Conservation (phyloP, 1,140 invertebrate genomes). For the Diplogasteroides magnus region DNA sequence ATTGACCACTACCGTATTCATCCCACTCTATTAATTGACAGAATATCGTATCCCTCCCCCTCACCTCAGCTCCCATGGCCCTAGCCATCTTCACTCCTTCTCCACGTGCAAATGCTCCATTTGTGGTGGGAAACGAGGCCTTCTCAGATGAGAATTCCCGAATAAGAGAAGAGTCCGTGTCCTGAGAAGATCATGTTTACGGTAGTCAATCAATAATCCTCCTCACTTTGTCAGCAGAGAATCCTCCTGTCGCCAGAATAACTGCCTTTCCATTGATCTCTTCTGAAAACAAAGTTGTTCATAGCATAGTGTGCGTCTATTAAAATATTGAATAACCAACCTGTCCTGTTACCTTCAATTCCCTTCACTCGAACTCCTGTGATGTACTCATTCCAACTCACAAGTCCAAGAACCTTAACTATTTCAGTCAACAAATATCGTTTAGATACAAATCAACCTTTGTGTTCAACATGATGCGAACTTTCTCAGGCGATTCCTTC, state of each 20-base stretch:
- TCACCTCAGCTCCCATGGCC: conserved; percentile 28
- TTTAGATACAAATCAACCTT: neutral
- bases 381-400: conserved; percentile 52
- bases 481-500: conserved; percentile 34
- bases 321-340: too few relatives aligned
- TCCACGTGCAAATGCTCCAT: conserved; percentile 56
- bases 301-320: too few relatives aligned
- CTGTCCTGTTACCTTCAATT: conserved; percentile 27
- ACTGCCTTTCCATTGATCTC: conserved; percentile 46
- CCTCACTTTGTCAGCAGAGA: conserved; percentile 28
- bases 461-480: neutral
- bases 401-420: conserved; percentile 39
- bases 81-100: conserved; percentile 56
- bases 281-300: neutral
- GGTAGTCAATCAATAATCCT: conserved; percentile 23
- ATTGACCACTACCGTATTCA: neutral
- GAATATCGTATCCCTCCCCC: neutral
- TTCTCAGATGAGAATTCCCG: conserved; percentile 46
- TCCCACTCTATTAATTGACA: neutral
- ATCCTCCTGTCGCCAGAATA: conserved; percentile 53
- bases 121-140: conserved; percentile 52
- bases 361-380: conserved; percentile 39
- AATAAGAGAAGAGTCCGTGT: conserved; percentile 45
- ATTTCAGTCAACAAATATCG: neutral
- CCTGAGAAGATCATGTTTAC: conserved; percentile 18